Base-by-base conservation (phyloP, 2,888 invertebrate species). In the Steinernema hermaphroditum region DNA sequence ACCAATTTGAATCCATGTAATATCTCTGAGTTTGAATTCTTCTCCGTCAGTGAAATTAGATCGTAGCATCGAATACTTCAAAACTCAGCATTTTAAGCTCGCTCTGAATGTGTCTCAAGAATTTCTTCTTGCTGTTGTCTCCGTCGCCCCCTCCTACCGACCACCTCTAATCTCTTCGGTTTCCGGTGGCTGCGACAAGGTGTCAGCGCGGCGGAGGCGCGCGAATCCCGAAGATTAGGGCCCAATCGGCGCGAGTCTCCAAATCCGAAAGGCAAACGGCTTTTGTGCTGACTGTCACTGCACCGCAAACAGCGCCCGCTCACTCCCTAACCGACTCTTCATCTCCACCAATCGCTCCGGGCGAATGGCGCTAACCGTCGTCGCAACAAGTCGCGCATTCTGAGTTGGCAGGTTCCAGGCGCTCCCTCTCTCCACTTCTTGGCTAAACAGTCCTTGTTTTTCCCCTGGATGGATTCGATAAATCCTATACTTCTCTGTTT, bases 181-280 rank as follows among this genome's bases (percentile, higher is more conserved):
- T 62, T 34, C 62, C 32, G 62, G 14, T 62, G 29, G 16, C 32
- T 14, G 62, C 62, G 62, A 62, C 62, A 62, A 62, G 62, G 62
- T 62, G 62, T 62, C 29, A 54, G 54, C 54, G 54, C 27, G 27
- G 62, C 32, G 62, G 27, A 32, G n/a, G 62, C 27, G 22, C 50
- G 24, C 19, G 22, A 50, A 50, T 50, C 50, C 50, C 50, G 62
- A 16, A 29, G 62, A 62, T 62, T 62, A 62, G 62, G 62, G 9
- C 62, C 54, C 62, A 62, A 62, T 62, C 62, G 62, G 62, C 6
- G 50, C 24, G 22, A 34, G 62, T 12, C 34, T n/a, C 62, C 29
- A 62, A 62, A 62, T 62, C 62, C 62, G 62, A 62, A 62, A 62
- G 14, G 62, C 62, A 62, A 62, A 62, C 62, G 29, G 22, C 32